A percentile compares a stretch with the other conserved stretches of the same genome.
phyloP scores from a whole-genome alignment of 1,140 invertebrate genomes.

The Drosophila triauraria region DNA sequence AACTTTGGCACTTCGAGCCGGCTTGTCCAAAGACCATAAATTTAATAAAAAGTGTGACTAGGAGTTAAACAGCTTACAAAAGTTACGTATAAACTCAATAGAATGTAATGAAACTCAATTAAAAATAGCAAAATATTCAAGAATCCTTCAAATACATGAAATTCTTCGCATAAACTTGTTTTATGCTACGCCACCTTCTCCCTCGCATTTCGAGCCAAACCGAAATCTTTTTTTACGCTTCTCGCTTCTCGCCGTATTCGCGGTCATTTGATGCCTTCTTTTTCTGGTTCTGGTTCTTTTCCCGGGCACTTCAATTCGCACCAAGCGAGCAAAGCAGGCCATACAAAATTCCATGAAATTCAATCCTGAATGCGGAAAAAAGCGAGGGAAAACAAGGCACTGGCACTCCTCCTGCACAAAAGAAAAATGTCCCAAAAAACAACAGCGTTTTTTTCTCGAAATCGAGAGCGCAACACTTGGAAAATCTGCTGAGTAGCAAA shows the following conservation, averaged over 20 bases:
- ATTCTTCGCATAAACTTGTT: not conserved
- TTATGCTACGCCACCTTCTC: conserved; percentile 15
- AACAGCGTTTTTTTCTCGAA: not conserved
- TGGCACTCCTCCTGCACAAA: conserved; percentile 19
- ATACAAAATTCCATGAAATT: conserved; percentile 61
- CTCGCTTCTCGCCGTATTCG: conserved; percentile 41
- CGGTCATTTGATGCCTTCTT: conserved; percentile 56
- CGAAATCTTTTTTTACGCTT: conserved; percentile 38
- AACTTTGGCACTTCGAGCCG: too few species aligned
- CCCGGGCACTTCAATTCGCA: conserved; percentile 47
- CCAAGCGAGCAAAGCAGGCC: conserved; percentile 12
- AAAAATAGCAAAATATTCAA: not conserved
- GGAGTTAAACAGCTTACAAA: too few species aligned
- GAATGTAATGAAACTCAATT: too few species aligned
- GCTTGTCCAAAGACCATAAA: too few species aligned
- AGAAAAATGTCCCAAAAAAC: conserved; percentile 18
- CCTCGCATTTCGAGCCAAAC: conserved; percentile 22
- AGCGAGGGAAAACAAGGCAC: conserved; percentile 15
- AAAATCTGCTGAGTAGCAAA: conserved; percentile 2
- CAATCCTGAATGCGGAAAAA: conserved; percentile 43
- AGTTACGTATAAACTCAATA: too few species aligned
- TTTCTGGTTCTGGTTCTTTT: conserved; percentile 7
- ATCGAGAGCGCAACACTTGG: conserved; percentile 14
- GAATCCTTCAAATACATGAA: not conserved
- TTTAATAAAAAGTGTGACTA: too few species aligned